Evolutionary conservation across 2,888 invertebrate species (phyloP).

Genomic region (Cheilosia scutellata): DNA sequence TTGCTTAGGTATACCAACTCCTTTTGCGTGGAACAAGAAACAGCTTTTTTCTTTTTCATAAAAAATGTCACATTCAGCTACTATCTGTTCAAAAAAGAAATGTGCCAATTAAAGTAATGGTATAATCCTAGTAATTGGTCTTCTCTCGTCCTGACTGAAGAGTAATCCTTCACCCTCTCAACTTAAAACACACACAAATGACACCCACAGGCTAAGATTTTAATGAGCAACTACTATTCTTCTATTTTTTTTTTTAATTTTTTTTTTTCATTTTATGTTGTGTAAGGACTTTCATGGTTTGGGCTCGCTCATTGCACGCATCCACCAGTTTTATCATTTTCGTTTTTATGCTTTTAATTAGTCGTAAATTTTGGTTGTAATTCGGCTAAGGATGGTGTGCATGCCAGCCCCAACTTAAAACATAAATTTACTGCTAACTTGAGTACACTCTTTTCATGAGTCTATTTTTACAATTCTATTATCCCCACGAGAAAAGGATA

Average conservation of each 20-base stretch:
- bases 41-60: background rate
- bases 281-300: background rate
- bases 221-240: conserved; percentile 4
- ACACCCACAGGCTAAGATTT: conserved; percentile 13
- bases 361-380: background rate
- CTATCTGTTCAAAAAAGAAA: background rate
- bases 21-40: conserved; percentile 31
- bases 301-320: background rate
- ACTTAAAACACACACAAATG: conserved; percentile 5
- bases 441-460: background rate
- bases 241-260: background rate
- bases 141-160: background rate
- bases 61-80: background rate
- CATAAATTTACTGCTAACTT: background rate
- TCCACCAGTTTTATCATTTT: background rate
- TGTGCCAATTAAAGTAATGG: conserved; percentile 52
- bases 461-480: background rate
- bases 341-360: conserved; percentile 14
- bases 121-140: conserved; percentile 32
- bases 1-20: background rate
- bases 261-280: background rate
- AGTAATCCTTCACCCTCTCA: conserved; percentile 6
- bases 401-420: background rate
- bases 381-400: background rate
- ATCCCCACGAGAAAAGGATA: conserved; percentile 5